These are phyloP conservation scores for Xiphydria camelus DNA, from an alignment of 2,888 invertebrate species.

Conservation along the genomic window DNA sequence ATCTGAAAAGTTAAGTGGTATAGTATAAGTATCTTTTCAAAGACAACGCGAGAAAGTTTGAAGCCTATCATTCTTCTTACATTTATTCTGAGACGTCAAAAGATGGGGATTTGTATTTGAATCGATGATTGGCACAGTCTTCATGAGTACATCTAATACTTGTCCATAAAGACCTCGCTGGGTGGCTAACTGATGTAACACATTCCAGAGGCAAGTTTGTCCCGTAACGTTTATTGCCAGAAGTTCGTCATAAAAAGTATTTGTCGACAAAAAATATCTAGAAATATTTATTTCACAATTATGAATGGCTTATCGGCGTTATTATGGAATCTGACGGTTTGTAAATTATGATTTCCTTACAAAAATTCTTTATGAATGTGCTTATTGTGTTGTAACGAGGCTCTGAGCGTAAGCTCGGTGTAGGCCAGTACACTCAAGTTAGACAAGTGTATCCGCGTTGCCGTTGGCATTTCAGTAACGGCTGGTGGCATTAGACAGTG, in stretches of 20 bases:
- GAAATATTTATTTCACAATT: too few species aligned
- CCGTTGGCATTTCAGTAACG: constrained; percentile 63
- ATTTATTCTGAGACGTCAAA: constrained; percentile 34
- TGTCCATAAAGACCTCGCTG: constrained; percentile 63
- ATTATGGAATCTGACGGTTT: background rate
- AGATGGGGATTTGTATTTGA: constrained; percentile 30
- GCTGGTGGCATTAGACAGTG: constrained; percentile 61
- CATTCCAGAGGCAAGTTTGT: constrained; percentile 66
- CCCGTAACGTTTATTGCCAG: constrained; percentile 67
- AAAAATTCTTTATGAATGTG: constrained; percentile 60
- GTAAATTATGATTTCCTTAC: too few species aligned
- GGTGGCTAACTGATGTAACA: constrained; percentile 62
- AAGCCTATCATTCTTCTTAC: constrained; percentile 10
- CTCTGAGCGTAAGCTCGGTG: constrained; percentile 62
- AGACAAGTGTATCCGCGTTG: constrained; percentile 67
- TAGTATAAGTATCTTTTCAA: constrained; percentile 5
- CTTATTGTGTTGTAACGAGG: constrained; percentile 39
- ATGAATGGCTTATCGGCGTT: too few species aligned
- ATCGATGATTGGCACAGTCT: constrained; percentile 48
- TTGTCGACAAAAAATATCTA: constrained; percentile 65
- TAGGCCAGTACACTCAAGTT: constrained; percentile 70
- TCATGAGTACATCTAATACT: constrained; percentile 62
- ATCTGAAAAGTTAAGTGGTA: constrained; percentile 33
- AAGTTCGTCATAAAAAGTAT: constrained; percentile 68
- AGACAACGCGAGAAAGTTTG: constrained; percentile 4